Conservation (phyloP, 2,113 vertebrate genomes). For the Polyodon spathula region DNA sequence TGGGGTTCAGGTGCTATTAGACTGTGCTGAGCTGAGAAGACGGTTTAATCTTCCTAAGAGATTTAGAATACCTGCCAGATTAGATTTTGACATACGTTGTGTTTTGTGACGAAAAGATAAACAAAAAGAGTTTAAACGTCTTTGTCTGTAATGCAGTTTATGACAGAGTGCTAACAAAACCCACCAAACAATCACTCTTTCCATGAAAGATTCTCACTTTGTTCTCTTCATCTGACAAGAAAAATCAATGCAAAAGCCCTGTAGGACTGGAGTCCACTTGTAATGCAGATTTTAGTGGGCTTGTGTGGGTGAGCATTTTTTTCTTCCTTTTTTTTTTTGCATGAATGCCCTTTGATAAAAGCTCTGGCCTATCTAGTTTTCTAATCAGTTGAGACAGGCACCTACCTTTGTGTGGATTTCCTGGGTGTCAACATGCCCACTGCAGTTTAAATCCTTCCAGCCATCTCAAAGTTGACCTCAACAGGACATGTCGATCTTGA, state of each 20-base stretch:
- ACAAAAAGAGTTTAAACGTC: conserved; percentile 15
- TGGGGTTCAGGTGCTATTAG: conserved; percentile 54
- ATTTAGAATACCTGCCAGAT: conserved; percentile 52
- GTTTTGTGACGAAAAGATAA: conserved; percentile 31
- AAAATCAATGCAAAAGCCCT: too few species aligned
- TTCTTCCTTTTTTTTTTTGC: background rate
- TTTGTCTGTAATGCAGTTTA: too few species aligned
- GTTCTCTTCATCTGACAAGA: too few species aligned
- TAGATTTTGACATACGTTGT: conserved; percentile 26
- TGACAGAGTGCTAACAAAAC: too few species aligned
- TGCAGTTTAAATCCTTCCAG: background rate
- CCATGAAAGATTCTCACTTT: too few species aligned
- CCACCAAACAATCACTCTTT: too few species aligned
- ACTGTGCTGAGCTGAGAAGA: conserved; percentile 61
- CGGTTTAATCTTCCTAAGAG: conserved; percentile 57
- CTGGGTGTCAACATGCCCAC: background rate
- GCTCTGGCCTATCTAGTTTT: background rate
- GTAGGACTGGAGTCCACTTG: too few species aligned
- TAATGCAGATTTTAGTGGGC: too few species aligned
- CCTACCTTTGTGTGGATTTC: background rate
- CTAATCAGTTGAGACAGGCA: background rate
- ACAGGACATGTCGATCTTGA: background rate
- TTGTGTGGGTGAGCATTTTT: background rate
- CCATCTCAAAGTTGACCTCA: background rate
- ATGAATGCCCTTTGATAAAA: background rate